These are phyloP conservation scores for Thaumatotibia leucotreta DNA, from an alignment of 1,140 invertebrate species.

Conservation along the genomic window DNA sequence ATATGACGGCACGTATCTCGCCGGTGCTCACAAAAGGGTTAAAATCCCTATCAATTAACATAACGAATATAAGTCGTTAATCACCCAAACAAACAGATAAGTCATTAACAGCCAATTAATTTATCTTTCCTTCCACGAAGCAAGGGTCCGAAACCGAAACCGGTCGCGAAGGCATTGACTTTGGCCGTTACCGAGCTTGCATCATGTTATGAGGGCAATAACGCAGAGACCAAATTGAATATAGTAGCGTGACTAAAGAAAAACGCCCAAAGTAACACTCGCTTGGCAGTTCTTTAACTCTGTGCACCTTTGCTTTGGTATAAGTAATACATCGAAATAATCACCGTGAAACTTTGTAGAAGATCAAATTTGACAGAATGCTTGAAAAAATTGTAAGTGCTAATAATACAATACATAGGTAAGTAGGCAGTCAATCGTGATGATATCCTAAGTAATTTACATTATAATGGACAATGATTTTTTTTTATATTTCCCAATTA, in stretches of 20 bases:
- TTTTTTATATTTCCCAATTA: too few species aligned
- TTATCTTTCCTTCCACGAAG: conserved; percentile 1
- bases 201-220: conserved; percentile 36
- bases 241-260: not conserved
- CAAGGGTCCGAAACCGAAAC: conserved; percentile 36
- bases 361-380: too few species aligned
- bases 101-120: not conserved
- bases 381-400: too few species aligned
- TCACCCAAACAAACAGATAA: not conserved
- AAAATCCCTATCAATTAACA: not conserved
- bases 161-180: conserved; percentile 52
- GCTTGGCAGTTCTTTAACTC: too few species aligned
- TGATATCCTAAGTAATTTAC: too few species aligned
- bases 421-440: too few species aligned
- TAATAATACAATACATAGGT: too few species aligned
- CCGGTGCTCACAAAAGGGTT: not conserved
- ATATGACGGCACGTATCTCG: not conserved
- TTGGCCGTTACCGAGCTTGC: conserved; percentile 48
- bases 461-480: too few species aligned
- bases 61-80: not conserved
- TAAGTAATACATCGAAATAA: too few species aligned
- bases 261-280: too few species aligned
- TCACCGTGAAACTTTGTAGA: too few species aligned
- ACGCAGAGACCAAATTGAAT: not conserved
- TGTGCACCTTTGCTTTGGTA: too few species aligned